phyloP scores from a whole-genome alignment of 2,888 invertebrate genomes.

The Ganaspis brasiliensis region DNA sequence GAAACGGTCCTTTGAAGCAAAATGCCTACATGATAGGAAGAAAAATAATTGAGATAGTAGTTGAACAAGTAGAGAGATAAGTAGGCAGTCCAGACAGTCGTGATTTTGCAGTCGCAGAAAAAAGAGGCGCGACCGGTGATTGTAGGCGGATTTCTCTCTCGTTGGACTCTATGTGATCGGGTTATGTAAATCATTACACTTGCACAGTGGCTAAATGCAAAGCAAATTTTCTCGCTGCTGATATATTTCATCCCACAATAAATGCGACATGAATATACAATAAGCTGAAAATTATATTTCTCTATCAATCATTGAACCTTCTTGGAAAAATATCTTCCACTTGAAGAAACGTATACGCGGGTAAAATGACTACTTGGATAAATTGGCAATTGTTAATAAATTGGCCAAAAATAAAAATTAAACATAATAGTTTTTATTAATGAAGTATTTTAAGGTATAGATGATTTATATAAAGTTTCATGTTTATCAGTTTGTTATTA shows the following conservation, averaged over 20 bases:
- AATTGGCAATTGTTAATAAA: too few relatives aligned
- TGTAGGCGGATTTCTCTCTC: conserved; percentile 64
- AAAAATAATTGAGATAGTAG: conserved; percentile 31
- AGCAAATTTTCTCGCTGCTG: conserved; percentile 45
- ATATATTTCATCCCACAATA: conserved; percentile 21
- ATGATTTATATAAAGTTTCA: too few relatives aligned
- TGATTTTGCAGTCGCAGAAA: conserved; percentile 41
- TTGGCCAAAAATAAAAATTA: too few relatives aligned
- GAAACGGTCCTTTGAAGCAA: neutral
- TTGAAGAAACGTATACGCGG: conserved; percentile 2
- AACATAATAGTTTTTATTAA: too few relatives aligned
- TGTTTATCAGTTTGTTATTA: too few relatives aligned
- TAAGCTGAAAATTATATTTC: conserved; percentile 26
- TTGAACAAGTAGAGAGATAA: conserved; percentile 31
- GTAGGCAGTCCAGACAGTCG: conserved; percentile 31
- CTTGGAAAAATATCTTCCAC: neutral
- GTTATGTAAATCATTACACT: conserved; percentile 73
- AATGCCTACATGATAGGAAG: neutral
- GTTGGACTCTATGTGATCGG: conserved; percentile 62
- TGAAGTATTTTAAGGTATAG: too few relatives aligned
- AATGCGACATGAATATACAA: neutral
- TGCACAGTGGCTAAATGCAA: conserved; percentile 48
- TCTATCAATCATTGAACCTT: neutral
- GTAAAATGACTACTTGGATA: too few relatives aligned
- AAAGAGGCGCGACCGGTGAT: conserved; percentile 56